phyloP scores from a whole-genome alignment of 2,888 invertebrate species.

The Malthinus seriepunctatus region DNA sequence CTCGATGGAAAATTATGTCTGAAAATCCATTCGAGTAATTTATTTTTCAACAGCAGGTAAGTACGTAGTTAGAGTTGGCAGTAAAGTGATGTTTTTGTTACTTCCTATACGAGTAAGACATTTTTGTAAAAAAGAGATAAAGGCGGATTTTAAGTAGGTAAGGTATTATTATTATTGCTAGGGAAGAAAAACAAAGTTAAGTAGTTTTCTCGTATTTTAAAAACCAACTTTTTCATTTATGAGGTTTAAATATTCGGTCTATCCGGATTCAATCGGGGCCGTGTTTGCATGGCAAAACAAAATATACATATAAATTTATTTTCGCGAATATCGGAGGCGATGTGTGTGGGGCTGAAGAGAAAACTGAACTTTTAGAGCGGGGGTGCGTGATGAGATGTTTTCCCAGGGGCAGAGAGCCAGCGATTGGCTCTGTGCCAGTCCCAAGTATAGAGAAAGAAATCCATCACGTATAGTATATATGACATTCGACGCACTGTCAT shows the following conservation, averaged over 20 bases:
- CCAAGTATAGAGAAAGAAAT: conserved; percentile 32
- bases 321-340: conserved; percentile 32
- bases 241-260: conserved; percentile 28
- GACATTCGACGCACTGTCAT: conserved; percentile 27
- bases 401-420: conserved; percentile 35
- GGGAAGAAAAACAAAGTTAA: background rate
- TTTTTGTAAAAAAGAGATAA: background rate
- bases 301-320: conserved; percentile 36
- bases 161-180: background rate
- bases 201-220: conserved; percentile 15
- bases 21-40: too few species aligned
- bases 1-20: background rate
- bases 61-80: too few species aligned
- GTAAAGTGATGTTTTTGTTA: too few species aligned
- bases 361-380: conserved; percentile 26
- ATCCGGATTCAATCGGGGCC: conserved; percentile 26
- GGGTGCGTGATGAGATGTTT: conserved; percentile 36
- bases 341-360: conserved; percentile 30
- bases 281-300: conserved; percentile 31
- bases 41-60: too few species aligned
- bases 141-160: too few species aligned
- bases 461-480: conserved; percentile 32
- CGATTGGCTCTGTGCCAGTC: conserved; percentile 42
- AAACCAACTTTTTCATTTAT: conserved; percentile 25
- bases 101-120: background rate